phyloP scores from a whole-genome alignment of 2,888 invertebrate species.

The Petrolisthes cinctipes region DNA sequence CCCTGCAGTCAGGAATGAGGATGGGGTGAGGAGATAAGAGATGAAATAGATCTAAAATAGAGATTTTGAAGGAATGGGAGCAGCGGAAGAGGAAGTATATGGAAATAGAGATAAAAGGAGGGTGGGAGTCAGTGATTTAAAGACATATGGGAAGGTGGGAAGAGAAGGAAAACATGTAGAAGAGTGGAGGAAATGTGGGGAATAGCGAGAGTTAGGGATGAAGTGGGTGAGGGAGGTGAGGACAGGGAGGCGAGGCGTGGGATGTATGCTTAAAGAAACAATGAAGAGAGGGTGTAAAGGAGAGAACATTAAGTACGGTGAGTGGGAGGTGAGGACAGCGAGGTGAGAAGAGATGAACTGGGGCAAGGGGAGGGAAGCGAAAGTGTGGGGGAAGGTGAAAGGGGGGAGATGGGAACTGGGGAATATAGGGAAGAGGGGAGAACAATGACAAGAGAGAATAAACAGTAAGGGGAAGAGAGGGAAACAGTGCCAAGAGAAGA shows the following conservation, averaged over 20 bases:
- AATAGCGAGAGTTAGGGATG: background rate
- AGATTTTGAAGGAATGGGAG: background rate
- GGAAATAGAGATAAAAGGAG: background rate
- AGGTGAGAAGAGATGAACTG: background rate
- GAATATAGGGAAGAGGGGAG: background rate
- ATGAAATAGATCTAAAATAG: background rate
- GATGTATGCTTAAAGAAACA: background rate
- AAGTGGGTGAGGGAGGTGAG: background rate
- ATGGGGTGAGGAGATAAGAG: background rate
- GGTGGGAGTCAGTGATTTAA: background rate
- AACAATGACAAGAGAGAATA: background rate
- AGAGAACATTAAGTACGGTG: background rate
- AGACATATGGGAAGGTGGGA: background rate
- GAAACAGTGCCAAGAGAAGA: background rate
- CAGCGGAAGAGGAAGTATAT: background rate
- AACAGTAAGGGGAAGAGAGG: background rate
- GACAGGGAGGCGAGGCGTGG: background rate
- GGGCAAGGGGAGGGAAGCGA: background rate
- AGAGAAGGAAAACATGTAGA: background rate
- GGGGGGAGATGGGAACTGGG: background rate
- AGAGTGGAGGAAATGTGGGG: background rate
- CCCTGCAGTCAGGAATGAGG: too few species aligned
- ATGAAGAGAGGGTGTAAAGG: background rate
- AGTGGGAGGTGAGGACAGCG: background rate
- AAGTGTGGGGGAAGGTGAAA: background rate